Percentiles rank a stretch among this genome's conserved stretches.
phyloP scores from a whole-genome alignment of 2,113 vertebrate species.

The Grammomys dolichurus region DNA sequence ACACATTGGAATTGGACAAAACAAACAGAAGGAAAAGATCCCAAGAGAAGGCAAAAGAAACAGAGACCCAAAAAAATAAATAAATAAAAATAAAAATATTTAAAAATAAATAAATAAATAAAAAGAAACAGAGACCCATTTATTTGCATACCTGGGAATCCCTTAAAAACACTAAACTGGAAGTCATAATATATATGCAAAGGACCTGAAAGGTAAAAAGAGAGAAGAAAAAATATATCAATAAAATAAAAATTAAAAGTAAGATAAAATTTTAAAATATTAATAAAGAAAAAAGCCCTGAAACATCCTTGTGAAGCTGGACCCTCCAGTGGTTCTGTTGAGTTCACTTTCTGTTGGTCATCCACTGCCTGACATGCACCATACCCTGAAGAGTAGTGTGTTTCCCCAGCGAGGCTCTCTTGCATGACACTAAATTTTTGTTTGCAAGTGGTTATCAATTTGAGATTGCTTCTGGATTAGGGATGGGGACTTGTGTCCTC shows the following conservation, averaged over 20 bases:
- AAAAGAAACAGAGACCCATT: background rate
- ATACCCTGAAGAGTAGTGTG: background rate
- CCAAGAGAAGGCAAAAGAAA: background rate
- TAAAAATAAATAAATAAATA: too few relatives aligned
- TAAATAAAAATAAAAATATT: too few relatives aligned
- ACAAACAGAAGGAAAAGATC: background rate
- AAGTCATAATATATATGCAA: background rate
- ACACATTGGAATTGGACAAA: background rate
- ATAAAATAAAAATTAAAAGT: background rate
- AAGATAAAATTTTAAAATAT: background rate
- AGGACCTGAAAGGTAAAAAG: background rate
- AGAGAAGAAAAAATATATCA: background rate
- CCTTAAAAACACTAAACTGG: background rate
- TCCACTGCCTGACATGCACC: background rate
- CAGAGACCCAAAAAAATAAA: background rate
- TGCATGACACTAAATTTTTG: background rate
- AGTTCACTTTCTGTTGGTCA: background rate
- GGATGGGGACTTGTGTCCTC: background rate
- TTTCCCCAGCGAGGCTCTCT: background rate
- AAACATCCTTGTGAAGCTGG: background rate
- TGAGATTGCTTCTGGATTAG: background rate
- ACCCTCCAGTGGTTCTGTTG: too few relatives aligned
- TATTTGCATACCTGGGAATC: background rate
- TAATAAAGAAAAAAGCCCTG: background rate
- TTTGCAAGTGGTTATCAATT: background rate